Base-by-base conservation (phyloP, 2,888 invertebrate species). In the Aphrophora alni region DNA sequence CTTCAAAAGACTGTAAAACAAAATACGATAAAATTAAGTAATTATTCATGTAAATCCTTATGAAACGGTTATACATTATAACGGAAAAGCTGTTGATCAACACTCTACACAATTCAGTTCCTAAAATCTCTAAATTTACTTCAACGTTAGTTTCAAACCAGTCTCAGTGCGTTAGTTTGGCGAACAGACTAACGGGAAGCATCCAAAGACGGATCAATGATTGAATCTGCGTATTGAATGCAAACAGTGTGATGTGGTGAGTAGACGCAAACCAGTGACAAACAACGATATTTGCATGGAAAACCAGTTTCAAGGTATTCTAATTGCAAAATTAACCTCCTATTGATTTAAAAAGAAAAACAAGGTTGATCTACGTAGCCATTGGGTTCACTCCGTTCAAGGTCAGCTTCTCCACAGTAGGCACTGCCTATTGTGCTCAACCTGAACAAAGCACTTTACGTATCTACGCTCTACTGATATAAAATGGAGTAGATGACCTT, bases 301-400 rank as follows among this genome's bases (percentile, higher is more conserved):
- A n/a, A 59, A 59, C 59, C 59, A 2, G 59, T 59, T 59, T 21
- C 59, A 21, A n/a, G 59, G 59, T 59, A 59, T 59, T 21, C 59
- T 59, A 59, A 59, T 59, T 59, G 59, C 59, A 59, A 59, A 59
- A 59, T 59, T 59, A 59, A 59, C 59, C 59, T 59, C 59, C 59
- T 59, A 59, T 59, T 59, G 59, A 59, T 59, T 59, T 59, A 59
- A 59, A 59, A 59, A 59, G 59, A 59, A 59, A 59, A 59, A 59
- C 59, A 59, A 59, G 59, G 59, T 59, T 59, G 59, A 59, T 59
- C 21, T 59, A 21, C 59, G 59, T 59, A 59, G 59, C 59, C 59
- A 59, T 59, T 21, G 59, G 59, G 59, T 59, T 59, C 59, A 59
- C 59, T 59, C 59, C 59, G 59, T 59, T 59, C 59, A 59, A 59